Conservation (phyloP, 1,140 invertebrate genomes). For the Pentalonia nigronervosa region DNA sequence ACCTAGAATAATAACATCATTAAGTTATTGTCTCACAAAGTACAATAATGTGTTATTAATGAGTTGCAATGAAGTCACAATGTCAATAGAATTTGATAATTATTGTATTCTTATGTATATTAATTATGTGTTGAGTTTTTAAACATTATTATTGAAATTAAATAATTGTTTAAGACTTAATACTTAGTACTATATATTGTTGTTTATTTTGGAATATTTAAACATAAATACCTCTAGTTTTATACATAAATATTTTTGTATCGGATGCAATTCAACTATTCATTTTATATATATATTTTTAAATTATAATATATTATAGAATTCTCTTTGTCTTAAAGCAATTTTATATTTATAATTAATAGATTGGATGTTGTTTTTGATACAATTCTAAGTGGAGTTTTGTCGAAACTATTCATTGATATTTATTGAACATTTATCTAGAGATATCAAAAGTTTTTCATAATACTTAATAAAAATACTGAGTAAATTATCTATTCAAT, state of each 20-base stretch:
- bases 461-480: background rate
- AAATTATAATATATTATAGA: background rate
- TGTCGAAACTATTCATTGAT: background rate
- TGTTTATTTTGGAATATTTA: too few relatives aligned
- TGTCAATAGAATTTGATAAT: background rate
- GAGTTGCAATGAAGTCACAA: background rate
- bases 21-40: background rate
- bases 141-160: background rate
- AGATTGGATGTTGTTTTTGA: background rate
- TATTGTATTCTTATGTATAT: background rate
- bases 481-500: background rate
- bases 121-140: background rate
- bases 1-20: background rate
- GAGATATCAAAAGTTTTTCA: background rate
- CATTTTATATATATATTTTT: background rate
- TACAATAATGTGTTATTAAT: slow-evolving; percentile 1
- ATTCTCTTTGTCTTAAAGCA: background rate
- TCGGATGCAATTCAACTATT: too few relatives aligned
- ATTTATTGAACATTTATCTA: too few relatives aligned
- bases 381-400: background rate
- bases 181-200: background rate
- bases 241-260: too few relatives aligned
- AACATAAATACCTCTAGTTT: too few relatives aligned
- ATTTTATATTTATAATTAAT: background rate
- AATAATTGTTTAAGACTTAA: background rate